Conservation (phyloP, 23 tunicate species). For the Halocynthia aurantium region DNA sequence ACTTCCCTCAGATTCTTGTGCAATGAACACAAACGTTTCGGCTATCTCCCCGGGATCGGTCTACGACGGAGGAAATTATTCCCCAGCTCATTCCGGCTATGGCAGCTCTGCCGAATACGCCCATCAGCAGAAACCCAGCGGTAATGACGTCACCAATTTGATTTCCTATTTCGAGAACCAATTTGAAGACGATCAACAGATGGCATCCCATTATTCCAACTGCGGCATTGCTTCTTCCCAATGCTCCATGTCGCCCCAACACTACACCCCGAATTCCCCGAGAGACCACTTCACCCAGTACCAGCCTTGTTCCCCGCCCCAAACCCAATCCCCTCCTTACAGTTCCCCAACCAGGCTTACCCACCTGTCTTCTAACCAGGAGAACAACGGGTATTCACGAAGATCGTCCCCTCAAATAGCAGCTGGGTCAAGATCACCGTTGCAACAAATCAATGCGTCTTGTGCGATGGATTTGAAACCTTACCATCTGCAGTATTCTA, state of each 20-base stretch:
- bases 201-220: background rate
- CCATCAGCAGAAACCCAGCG: slow-evolving; percentile 28
- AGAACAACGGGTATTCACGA: background rate
- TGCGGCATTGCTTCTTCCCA: slow-evolving; percentile 19
- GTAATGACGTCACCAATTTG: slow-evolving; percentile 33
- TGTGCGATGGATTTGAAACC: slow-evolving; percentile 39
- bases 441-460: slow-evolving; percentile 10
- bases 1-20: background rate
- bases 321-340: slow-evolving; percentile 2
- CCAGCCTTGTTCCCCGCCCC: background rate
- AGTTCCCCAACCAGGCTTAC: slow-evolving; percentile 6
- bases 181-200: slow-evolving; percentile 14
- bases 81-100: slow-evolving; percentile 38
- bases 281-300: background rate
- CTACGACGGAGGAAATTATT: slow-evolving; percentile 29
- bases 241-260: slow-evolving; percentile 9
- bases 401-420: slow-evolving; percentile 5
- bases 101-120: slow-evolving; percentile 22
- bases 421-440: slow-evolving; percentile 8
- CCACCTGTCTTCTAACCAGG: background rate
- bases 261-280: background rate
- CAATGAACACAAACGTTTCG: background rate
- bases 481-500: slow-evolving; percentile 94
- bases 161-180: slow-evolving; percentile 20
- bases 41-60: slow-evolving; percentile 11